A percentile compares a stretch with the other conserved stretches of the same genome.
Conservation (phyloP, 2,888 invertebrate species). For the Hoplodrina ambigua region DNA sequence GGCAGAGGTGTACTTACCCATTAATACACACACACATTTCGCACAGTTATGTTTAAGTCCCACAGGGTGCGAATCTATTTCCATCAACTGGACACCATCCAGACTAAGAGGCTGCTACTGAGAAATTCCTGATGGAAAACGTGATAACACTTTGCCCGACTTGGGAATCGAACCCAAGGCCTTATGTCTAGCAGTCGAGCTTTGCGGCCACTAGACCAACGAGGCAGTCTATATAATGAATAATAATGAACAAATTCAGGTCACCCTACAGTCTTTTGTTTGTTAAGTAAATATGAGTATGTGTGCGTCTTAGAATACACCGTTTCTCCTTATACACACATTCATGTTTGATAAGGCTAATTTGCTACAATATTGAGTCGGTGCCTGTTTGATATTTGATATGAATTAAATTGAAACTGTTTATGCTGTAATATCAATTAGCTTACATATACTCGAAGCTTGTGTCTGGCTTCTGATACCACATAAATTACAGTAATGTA, state of each 20-base stretch:
- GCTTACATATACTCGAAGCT: constrained; percentile 16
- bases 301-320: constrained; percentile 55
- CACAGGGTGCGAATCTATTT: no score
- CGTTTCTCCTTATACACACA: constrained; percentile 59
- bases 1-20: no score
- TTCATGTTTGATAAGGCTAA: constrained; percentile 69
- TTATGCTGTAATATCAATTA: constrained; percentile 56
- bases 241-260: constrained; percentile 22
- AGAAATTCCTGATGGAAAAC: no score
- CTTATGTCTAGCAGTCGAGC: no score
- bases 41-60: no score
- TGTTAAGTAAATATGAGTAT: constrained; percentile 49
- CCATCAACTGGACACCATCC: no score
- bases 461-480: constrained; percentile 32
- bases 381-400: constrained; percentile 62
- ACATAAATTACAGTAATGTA: constrained; percentile 8
- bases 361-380: constrained; percentile 65
- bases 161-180: no score
- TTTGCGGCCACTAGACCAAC: no score
- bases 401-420: constrained; percentile 56
- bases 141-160: no score
- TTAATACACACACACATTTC: no score
- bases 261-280: constrained; percentile 38
- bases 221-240: no score
- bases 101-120: no score